A percentile compares a stretch with the other conserved stretches of the same genome.
phyloP scores from a whole-genome alignment of 2,888 invertebrate genomes.

The Cantharis nigra region DNA sequence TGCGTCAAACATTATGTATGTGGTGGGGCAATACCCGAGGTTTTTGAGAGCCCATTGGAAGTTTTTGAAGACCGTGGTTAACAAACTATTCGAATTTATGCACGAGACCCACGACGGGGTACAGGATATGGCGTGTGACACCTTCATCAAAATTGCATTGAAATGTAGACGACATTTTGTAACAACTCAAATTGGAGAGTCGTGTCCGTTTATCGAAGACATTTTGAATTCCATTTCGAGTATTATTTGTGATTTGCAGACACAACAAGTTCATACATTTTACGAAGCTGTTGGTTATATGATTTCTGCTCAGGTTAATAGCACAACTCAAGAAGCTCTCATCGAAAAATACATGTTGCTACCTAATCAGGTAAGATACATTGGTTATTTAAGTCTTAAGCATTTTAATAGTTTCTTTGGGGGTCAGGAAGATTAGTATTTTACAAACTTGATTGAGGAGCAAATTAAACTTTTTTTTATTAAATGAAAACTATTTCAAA shows the following conservation, averaged over 20 bases:
- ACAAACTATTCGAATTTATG: conserved; percentile 99
- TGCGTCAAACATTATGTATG: conserved; percentile 99
- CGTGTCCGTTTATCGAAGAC: conserved; percentile 98
- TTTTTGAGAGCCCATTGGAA: conserved; percentile 99
- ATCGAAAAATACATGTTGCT: conserved; percentile 97
- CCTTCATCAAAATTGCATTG: conserved; percentile 98
- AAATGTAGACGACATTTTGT: conserved; percentile 99
- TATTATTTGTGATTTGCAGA: conserved; percentile 98
- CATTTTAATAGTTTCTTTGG: too few relatives aligned
- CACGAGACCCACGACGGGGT: conserved; percentile 99
- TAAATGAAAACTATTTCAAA: too few relatives aligned
- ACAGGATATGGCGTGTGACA: conserved; percentile 99
- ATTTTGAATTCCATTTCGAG: conserved; percentile 94
- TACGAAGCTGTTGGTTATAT: conserved; percentile 99
- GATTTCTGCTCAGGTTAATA: conserved; percentile 95
- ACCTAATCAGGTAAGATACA: conserved; percentile 80
- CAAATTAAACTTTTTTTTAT: too few relatives aligned
- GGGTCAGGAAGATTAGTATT: too few relatives aligned
- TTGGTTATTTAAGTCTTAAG: neutral
- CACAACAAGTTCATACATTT: conserved; percentile 98
- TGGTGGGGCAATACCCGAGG: conserved; percentile 98
- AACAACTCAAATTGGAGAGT: conserved; percentile 93
- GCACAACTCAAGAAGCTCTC: conserved; percentile 86
- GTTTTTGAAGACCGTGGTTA: conserved; percentile 99
- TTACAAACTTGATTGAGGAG: too few relatives aligned